Base-by-base conservation (phyloP, 1,140 invertebrate genomes). In the Papilio dardanus region DNA sequence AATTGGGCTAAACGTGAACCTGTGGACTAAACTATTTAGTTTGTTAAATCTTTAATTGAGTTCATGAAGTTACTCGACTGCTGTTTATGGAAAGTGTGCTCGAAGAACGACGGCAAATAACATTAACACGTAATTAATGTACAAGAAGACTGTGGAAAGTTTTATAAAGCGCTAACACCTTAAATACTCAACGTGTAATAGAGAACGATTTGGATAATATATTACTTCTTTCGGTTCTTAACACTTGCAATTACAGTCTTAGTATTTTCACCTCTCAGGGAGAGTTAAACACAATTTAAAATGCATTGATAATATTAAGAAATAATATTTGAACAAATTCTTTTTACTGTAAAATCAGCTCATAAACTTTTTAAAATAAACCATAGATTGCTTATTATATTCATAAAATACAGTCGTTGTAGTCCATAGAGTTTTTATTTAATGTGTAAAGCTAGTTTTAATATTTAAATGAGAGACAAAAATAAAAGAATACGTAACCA, bases 81-180 rank as follows among this genome's bases (percentile, higher is more conserved):
- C 10, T 40, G 33, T 40, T 69, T 69, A 69, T 69, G 21, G 67
- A 69, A 69, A 69, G 10, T 42, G 67, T 40, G 37, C 33, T 35
- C 19, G 10, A 69, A 69, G 31, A 16, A 69, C 67, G 67, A 40
- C 35, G 35, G 67, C 7, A 69, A 69, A 69, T 42, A 69, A 69
- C 67, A 37, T 69, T 69, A 69, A 42, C 67, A 40, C 67, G 33
- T 69, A 69, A 69, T 69, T 69, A 40, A 35, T 28, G 35, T 28
- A 37, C n/a, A 69, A 69, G 12, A 35, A 19, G 24, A 69, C 35
- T 69, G 21, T 12, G 67, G 24, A 69, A 69, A 14, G 10, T 42
- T 40, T 37, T 42, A 12, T 69, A 42, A 12, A 42, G 21, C 28
- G n/a, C 62, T 7, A 67, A 69, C 67, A 69, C 19, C 35, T 69